Evolutionary conservation across 2,797 vertebrate genomes (phyloP).

Genomic region (Gadopsis bispinosus): DNA sequence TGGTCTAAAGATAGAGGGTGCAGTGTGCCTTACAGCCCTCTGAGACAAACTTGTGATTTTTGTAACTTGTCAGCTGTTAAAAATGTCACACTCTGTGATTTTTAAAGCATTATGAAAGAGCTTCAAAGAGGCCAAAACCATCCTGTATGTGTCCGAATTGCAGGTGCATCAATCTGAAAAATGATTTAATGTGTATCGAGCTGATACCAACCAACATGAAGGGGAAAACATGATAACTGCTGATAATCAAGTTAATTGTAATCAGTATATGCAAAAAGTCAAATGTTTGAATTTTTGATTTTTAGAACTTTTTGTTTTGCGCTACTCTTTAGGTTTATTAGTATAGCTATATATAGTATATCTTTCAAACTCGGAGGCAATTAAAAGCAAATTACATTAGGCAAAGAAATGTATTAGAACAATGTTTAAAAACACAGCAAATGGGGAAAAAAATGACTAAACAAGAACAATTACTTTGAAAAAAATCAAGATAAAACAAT

Average conservation of each 20-base stretch:
- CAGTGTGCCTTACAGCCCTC: not conserved
- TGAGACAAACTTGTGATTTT: not conserved
- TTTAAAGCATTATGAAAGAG: not conserved
- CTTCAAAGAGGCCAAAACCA: not conserved
- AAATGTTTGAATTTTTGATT: not conserved
- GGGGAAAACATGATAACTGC: not conserved
- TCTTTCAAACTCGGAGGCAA: not conserved
- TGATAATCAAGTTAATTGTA: not conserved
- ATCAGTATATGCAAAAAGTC: not conserved
- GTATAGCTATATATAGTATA: too few species aligned
- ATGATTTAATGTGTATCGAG: not conserved
- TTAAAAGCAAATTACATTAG: not conserved
- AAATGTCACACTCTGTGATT: not conserved
- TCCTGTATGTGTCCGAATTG: not conserved
- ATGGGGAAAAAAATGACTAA: not conserved
- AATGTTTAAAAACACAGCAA: not conserved
- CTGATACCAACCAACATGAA: not conserved
- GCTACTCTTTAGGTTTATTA: too few species aligned
- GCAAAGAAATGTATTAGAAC: not conserved
- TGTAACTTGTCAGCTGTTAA: not conserved
- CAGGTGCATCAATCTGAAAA: not conserved
- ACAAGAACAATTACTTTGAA: not conserved
- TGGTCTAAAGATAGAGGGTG: not conserved
- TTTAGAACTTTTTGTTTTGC: too few species aligned
- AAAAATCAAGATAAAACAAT: too few species aligned